Evolutionary conservation across 1,140 invertebrate genomes (phyloP), one percentile per base, ranked within the genome.

Genomic region (Drosophila lini): DNA sequence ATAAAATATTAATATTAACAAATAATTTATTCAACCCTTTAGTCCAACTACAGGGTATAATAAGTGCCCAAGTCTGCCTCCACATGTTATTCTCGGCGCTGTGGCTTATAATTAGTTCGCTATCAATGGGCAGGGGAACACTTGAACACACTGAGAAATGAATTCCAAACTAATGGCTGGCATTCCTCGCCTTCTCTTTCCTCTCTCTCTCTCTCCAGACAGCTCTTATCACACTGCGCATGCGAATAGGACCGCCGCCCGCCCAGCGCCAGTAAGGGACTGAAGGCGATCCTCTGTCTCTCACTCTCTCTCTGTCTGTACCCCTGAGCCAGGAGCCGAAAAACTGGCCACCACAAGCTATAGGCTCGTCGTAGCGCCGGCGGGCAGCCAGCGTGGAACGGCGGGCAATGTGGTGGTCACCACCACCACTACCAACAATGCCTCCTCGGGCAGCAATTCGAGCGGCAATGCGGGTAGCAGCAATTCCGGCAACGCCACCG

Each of bases 321-420:
- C 16, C 40, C 47, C 36, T 32, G 32, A 57, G 7, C 15, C 42
- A 36, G 48, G 68, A 80, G 45, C 52, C 65, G 47, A 50, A 11
- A 57, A 60, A 70, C 80, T 88, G 83, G 83, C 83, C 38, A 90
- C 84, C 62, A 90, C 81, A 90, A 90, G 85, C 78, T 89, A 86
- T 81, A 81, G 86, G 45, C 60, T 89, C 63, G 81, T 90, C 60
- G 75, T 90, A 47, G 86, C 85, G 63, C 71, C 81, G 59, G 78
- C 81, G 64, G 75, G 74, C 61, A 81, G 81, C 64, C 82, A 90
- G 41, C 64, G 78, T 11, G 58, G 68, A 19, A 48, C 68, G 34
- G 58, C 56, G 34, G 78, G 74, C 41, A 81, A 74, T 62, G 74
- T 74, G 42, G 81, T 88, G 34, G 79, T 78, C 34, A 78, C 48